Conservation (phyloP, 1,140 invertebrate genomes). For the Asobara japonica region DNA sequence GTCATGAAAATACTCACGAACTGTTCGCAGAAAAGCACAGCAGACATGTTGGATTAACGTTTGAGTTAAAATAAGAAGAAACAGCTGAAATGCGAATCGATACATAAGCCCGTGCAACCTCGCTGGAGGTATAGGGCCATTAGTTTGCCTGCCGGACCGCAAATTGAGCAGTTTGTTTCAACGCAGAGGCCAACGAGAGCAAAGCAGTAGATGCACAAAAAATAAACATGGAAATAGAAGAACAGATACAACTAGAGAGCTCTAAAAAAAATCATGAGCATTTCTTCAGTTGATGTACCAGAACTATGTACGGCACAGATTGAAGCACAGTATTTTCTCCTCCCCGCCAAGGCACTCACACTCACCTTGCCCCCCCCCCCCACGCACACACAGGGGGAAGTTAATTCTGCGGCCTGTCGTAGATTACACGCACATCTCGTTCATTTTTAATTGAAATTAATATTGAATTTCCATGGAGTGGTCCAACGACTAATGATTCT, state of each 20-base stretch:
- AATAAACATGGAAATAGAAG: neutral
- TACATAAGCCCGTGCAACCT: slow-evolving; percentile 36
- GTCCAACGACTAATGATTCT: neutral
- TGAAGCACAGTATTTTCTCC: too few relatives aligned
- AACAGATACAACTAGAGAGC: neutral
- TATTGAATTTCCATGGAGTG: neutral
- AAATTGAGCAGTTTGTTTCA: slow-evolving; percentile 57
- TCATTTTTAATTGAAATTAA: too few relatives aligned
- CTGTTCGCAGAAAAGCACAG: neutral
- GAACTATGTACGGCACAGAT: too few relatives aligned
- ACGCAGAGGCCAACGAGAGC: neutral
- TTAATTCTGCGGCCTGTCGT: too few relatives aligned
- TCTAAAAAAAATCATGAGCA: too few relatives aligned
- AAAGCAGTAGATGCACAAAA: neutral
- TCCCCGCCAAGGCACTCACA: too few relatives aligned
- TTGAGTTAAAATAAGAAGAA: slow-evolving; percentile 21
- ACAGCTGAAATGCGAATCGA: slow-evolving; percentile 30
- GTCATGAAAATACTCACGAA: neutral
- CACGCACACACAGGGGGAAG: too few relatives aligned
- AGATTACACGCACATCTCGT: too few relatives aligned
- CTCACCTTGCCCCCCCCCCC: too few relatives aligned
- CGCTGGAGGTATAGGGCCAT: slow-evolving; percentile 33
- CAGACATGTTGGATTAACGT: slow-evolving; percentile 4
- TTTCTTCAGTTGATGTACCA: too few relatives aligned
- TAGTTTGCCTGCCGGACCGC: slow-evolving; percentile 46